phyloP scores from a whole-genome alignment of 2,888 invertebrate species.

The Sarcophaga caerulescens region DNA sequence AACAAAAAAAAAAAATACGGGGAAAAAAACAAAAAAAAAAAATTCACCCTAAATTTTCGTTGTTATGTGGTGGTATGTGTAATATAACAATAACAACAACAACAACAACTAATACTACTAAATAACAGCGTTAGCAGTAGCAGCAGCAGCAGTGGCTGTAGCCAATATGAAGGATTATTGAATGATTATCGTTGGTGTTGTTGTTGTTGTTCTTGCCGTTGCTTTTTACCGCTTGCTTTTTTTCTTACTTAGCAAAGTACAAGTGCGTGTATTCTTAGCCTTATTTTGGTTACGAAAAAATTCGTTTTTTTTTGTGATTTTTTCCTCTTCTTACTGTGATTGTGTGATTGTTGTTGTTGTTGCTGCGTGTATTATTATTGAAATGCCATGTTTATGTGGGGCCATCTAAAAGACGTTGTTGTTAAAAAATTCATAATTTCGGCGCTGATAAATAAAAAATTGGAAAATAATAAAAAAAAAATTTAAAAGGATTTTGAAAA shows the following conservation, averaged over 20 bases:
- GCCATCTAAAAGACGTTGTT: too few species aligned
- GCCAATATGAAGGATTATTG: conserved; percentile 41
- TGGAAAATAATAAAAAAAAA: too few species aligned
- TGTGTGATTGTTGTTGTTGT: too few species aligned
- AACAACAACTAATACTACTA: neutral
- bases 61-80: conserved; percentile 22
- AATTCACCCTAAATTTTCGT: conserved; percentile 30
- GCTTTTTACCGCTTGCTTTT: conserved; percentile 49
- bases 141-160: conserved; percentile 29
- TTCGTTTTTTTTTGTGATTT: conserved; percentile 3
- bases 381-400: too few species aligned
- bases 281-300: too few species aligned
- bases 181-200: neutral
- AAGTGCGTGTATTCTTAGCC: too few species aligned
- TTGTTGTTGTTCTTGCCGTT: conserved; percentile 48
- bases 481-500: too few species aligned
- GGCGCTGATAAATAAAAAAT: too few species aligned
- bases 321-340: too few species aligned
- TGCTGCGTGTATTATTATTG: too few species aligned
- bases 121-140: neutral
- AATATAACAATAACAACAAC: neutral
- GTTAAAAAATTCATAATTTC: too few species aligned
- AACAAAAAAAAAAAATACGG: too few species aligned
- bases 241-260: neutral
- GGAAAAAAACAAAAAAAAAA: neutral